Base-by-base conservation (phyloP, 2,113 vertebrate genomes). In the Pseudorhombus dupliciocellatus region DNA sequence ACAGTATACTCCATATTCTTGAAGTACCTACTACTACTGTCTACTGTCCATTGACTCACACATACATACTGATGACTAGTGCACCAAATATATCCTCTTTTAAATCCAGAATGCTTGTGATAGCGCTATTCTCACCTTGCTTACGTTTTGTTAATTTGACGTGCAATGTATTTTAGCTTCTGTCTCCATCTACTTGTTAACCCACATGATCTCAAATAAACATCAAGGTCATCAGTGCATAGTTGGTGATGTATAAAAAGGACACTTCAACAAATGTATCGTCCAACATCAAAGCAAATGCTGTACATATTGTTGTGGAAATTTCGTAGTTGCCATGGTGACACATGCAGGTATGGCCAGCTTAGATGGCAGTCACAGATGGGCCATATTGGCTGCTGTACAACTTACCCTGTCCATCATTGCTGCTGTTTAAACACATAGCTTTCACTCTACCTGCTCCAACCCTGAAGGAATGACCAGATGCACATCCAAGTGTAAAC, bases 281-380 rank as follows among this genome's bases (percentile, higher is more conserved):
- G 40, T 44, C 40, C 40, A 44, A 16, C 12, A 4, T 44, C 7
- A 44, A 44, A 18, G 34, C 40, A 44, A 15, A 44, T 44, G 63
- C 24, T 66, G 20, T 53, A 26, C 8, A 51, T 12, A n/a, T 51
- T n/a, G n/a, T n/a, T n/a, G n/a, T n/a, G n/a, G n/a, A n/a, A n/a
- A n/a, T 50, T 18, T 46, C 9, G 34, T 37, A 44, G 66, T 61
- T 61, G 44, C 30, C 51, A 30, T 58, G 21, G 55, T 37, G 63
- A 81, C 20, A 31, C 20, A 66, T 26, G 40, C n/a, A 40, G 28
- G 40, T 40, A 22, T 58, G 30, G 52, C 12, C 44, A 37, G 48
- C 54, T 59, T 21, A 54, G 25, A 30, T 57, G 59, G 46, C 18
- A 28, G 21, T 11, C 18, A 11, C 42, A 56, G 31, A 4, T n/a